Evolutionary conservation across 1,140 invertebrate species (phyloP).

Genomic region (Andrena cerasifolii): DNA sequence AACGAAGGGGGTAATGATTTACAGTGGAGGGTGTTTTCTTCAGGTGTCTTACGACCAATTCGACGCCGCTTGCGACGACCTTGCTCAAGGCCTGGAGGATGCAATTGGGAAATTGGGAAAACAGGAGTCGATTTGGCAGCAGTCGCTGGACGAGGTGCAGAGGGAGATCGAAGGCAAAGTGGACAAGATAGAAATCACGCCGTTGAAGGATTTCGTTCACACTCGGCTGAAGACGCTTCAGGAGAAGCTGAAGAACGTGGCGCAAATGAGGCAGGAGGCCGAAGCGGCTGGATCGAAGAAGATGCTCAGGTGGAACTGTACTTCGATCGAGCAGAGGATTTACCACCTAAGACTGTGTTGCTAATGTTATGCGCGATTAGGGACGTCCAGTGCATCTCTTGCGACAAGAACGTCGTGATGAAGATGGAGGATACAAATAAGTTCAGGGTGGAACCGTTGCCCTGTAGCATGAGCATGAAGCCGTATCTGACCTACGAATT

Average conservation of each 20-base stretch:
- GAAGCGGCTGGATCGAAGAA: conserved; percentile 88
- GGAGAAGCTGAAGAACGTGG: conserved; percentile 84
- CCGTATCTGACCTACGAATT: conserved; percentile 87
- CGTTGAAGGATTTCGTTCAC: conserved; percentile 86
- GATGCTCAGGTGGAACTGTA: conserved; percentile 81
- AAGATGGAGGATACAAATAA: conserved; percentile 82
- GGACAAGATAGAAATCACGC: conserved; percentile 86
- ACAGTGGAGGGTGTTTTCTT: background rate
- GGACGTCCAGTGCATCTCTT: conserved; percentile 88
- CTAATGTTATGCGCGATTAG: too few species aligned
- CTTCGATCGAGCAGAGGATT: too few species aligned
- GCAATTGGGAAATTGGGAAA: conserved; percentile 84
- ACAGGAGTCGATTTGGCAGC: conserved; percentile 80
- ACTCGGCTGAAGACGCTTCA: conserved; percentile 85
- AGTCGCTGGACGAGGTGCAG: conserved; percentile 85
- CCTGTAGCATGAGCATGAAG: conserved; percentile 81
- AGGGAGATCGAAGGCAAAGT: conserved; percentile 86
- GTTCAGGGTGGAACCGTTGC: conserved; percentile 80
- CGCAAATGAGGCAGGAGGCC: conserved; percentile 83
- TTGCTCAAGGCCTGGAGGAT: conserved; percentile 85
- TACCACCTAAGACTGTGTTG: too few species aligned
- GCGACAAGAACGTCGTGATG: conserved; percentile 88
- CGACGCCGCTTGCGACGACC: conserved; percentile 85
- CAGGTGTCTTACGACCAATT: conserved; percentile 87
- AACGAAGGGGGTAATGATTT: background rate